Evolutionary conservation across 1,140 invertebrate species (phyloP).

Genomic region (Arctopsyche grandis): DNA sequence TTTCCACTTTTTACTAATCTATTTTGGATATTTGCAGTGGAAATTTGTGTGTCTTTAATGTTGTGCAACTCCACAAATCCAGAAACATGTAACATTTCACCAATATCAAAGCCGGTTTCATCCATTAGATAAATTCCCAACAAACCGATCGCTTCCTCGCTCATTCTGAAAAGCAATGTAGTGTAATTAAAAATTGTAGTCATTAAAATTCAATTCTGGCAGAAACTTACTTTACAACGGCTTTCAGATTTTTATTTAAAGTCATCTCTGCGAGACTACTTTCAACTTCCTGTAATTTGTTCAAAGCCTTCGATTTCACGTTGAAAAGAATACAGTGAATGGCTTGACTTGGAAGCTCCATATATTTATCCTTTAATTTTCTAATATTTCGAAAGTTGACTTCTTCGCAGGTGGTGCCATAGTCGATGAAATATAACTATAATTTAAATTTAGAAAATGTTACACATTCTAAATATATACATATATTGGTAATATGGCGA

Average conservation of each 20-base stretch:
- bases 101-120: background rate
- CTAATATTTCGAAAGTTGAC: background rate
- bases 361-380: background rate
- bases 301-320: background rate
- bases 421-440: constrained; percentile 28
- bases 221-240: background rate
- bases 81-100: background rate
- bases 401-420: background rate
- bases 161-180: background rate
- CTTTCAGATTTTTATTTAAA: background rate
- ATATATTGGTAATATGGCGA: background rate
- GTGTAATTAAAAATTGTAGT: background rate
- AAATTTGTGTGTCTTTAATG: too few species aligned
- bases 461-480: background rate
- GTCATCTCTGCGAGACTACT: background rate
- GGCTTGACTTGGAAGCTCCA: constrained; percentile 1
- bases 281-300: background rate
- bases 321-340: background rate
- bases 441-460: constrained; percentile 10
- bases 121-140: background rate
- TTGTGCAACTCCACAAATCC: background rate
- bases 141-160: background rate
- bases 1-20: too few species aligned
- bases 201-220: background rate
- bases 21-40: too few species aligned